Evolutionary conservation across 2,888 invertebrate species (phyloP).

Genomic region (Ligdia adustata): DNA sequence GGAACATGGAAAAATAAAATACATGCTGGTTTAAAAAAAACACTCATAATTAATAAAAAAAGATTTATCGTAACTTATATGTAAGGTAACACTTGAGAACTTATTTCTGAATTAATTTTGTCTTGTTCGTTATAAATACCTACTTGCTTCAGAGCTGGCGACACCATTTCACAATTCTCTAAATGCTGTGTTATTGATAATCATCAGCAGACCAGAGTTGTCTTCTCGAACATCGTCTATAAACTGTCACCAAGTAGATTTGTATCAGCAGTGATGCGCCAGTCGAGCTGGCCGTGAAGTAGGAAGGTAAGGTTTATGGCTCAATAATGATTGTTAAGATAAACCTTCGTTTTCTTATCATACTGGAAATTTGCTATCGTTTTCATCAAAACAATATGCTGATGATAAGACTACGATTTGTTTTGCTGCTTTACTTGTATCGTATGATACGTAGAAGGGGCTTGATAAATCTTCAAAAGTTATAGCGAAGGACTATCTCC

Average conservation of each 20-base stretch:
- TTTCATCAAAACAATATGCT: conserved; percentile 3
- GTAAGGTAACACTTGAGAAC: too few species aligned
- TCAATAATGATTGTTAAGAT: conserved; percentile 16
- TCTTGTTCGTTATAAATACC: background rate
- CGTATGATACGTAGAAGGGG: too few species aligned
- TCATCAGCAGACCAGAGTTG: background rate
- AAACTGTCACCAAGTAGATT: background rate
- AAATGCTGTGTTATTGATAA: background rate
- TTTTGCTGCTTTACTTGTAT: too few species aligned
- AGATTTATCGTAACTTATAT: too few species aligned
- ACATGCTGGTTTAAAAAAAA: too few species aligned
- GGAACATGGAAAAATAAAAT: too few species aligned
- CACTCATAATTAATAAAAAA: too few species aligned
- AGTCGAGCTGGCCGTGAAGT: background rate
- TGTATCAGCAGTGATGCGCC: background rate
- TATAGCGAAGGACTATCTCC: too few species aligned
- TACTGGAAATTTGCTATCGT: conserved; percentile 3
- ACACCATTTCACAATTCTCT: conserved; percentile 13
- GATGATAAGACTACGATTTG: background rate
- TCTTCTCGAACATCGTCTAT: background rate
- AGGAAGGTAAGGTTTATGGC: conserved; percentile 15
- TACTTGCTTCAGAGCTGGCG: conserved; percentile 29
- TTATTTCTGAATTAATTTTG: too few species aligned
- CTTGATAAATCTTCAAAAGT: too few species aligned
- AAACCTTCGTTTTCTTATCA: conserved; percentile 4